Evolutionary conservation across 2,797 vertebrate genomes (phyloP).

Genomic region (Calcarius lapponicus): DNA sequence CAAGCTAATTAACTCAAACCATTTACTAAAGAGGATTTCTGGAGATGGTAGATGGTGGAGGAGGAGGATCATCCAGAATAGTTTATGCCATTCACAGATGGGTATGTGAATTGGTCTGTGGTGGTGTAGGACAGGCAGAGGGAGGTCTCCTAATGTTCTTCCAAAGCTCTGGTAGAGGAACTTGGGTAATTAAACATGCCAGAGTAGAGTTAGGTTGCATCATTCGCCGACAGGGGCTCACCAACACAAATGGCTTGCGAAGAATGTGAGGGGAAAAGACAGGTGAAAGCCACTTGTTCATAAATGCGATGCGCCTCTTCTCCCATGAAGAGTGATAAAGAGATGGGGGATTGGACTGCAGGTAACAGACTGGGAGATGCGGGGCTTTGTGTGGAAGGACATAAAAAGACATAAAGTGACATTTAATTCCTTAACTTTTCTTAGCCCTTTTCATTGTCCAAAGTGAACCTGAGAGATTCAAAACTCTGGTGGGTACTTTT

Average conservation of each 20-base stretch:
- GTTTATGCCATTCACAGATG: not conserved
- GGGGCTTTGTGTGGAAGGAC: not conserved
- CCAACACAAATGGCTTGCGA: not conserved
- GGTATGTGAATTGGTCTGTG: not conserved
- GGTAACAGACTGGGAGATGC: not conserved
- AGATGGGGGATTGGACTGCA: not conserved
- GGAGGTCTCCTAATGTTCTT: not conserved
- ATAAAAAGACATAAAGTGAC: not conserved
- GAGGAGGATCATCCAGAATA: not conserved
- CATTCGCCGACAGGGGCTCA: not conserved
- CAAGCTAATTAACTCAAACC: not conserved
- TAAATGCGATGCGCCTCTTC: not conserved
- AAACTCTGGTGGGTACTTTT: not conserved
- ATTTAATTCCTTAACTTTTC: not conserved
- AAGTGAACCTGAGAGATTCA: not conserved
- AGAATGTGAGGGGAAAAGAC: not conserved
- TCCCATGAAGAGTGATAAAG: not conserved
- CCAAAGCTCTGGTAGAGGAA: not conserved
- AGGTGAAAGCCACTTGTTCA: not conserved
- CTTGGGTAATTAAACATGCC: not conserved
- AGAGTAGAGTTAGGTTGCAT: not conserved
- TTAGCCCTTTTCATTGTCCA: not conserved
- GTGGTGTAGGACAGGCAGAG: not conserved
- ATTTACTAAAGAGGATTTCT: not conserved
- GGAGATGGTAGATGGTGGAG: not conserved